phyloP scores from a whole-genome alignment of 2,113 vertebrate species.

The Lamprologus speciosus region DNA sequence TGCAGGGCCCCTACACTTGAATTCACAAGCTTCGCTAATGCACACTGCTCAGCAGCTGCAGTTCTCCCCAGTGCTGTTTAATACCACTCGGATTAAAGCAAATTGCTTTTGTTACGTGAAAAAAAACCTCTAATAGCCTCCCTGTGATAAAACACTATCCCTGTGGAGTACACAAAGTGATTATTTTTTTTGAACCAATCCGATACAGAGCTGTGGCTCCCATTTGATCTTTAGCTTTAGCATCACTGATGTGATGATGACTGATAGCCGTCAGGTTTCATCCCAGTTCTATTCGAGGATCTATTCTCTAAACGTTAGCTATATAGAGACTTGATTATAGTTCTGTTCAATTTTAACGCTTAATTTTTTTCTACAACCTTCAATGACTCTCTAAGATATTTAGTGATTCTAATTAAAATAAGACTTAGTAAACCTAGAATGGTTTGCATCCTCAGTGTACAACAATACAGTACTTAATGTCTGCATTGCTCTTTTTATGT shows the following conservation, averaged over 20 bases:
- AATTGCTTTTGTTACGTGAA: slow-evolving; percentile 40
- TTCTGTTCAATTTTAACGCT: background rate
- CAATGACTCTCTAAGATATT: background rate
- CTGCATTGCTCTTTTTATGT: background rate
- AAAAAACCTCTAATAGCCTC: background rate
- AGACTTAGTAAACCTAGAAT: background rate
- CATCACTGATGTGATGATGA: background rate
- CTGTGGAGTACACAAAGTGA: background rate
- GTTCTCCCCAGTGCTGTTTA: background rate
- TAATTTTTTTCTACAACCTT: background rate
- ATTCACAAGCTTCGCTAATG: background rate
- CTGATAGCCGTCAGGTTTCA: background rate
- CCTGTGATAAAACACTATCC: slow-evolving; percentile 11
- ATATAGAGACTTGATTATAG: background rate
- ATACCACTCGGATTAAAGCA: slow-evolving; percentile 30
- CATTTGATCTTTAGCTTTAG: background rate
- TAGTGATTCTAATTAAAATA: background rate
- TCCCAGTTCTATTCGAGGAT: background rate
- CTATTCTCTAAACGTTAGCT: background rate
- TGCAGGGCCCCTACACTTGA: background rate
- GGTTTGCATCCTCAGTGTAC: background rate
- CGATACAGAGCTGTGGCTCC: background rate
- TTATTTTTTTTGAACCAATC: slow-evolving; percentile 9
- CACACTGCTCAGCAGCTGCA: background rate
- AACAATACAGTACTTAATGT: background rate